A percentile compares a stretch with the other conserved stretches of the same genome.
Conservation (phyloP, 2,888 invertebrate genomes). For the Candidula unifasciata region DNA sequence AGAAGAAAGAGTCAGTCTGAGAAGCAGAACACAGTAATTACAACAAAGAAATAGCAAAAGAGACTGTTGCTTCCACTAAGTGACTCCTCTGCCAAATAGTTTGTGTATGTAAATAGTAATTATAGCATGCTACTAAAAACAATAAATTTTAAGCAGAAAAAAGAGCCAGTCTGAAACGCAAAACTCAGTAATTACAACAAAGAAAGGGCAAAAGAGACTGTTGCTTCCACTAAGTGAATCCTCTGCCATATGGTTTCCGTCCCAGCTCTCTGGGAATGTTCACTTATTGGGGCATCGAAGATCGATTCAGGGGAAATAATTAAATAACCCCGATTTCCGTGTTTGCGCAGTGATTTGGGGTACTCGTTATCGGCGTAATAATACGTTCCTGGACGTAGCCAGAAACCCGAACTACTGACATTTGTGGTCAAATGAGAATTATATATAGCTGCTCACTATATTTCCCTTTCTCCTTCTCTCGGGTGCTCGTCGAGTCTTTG, state of each 20-base stretch:
- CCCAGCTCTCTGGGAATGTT: neutral
- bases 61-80: too few species aligned
- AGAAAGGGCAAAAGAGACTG: neutral
- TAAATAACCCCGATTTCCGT: conserved; percentile 40
- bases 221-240: neutral
- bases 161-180: too few species aligned
- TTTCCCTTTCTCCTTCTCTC: neutral
- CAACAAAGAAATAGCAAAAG: too few species aligned
- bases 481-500: too few species aligned
- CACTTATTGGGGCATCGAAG: conserved; percentile 10
- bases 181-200: too few species aligned
- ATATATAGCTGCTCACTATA: neutral
- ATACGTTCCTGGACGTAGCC: neutral
- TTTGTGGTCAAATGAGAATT: neutral
- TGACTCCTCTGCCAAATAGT: too few species aligned
- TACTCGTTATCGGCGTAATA: conserved; percentile 31
- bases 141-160: too few species aligned
- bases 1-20: too few species aligned
- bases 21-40: too few species aligned
- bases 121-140: too few species aligned
- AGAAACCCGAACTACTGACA: neutral
- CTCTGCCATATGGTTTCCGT: neutral
- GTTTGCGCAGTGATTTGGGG: conserved; percentile 40
- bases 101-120: too few species aligned
- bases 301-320: conserved; percentile 38